Base-by-base conservation (phyloP, 1,140 invertebrate genomes). In the Sarcophaga bullata region DNA sequence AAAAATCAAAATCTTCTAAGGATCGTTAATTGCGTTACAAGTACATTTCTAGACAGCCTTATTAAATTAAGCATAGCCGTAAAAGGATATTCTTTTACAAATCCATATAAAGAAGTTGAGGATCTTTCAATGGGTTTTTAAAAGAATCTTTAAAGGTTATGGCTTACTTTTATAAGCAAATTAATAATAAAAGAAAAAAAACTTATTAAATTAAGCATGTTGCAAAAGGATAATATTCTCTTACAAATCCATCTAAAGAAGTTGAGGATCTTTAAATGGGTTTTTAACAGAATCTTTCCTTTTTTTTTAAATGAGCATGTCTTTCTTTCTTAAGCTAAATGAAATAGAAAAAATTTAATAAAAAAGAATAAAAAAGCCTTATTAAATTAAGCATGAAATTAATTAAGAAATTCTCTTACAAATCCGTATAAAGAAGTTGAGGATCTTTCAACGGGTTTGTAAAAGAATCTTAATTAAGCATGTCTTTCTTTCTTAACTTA, bases 341-440 rank as follows among this genome's bases (percentile, higher is more conserved):
- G 25, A 37, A 37, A 37, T 37, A 37, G 25, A 37, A 37, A n/a
- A 37, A 37, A 4, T 37, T 37, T 37, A 37, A 37, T 37, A 37
- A 37, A 37, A 37, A 37, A 37, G 4, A 37, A 37, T 37, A 37
- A 37, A 37, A 37, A 37, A 37, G 25, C 25, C 25, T 37, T 37
- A 37, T 37, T 37, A 37, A 37, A 37, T 37, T 37, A 37, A 37
- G 25, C 25, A 37, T 37, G 25, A 1, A n/a, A n/a, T n/a, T n/a
- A n/a, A n/a, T n/a, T 4, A 37, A 19, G 5, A 19, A 19, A 25
- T 25, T 68, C 62, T 19, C 10, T 68, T 19, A 68, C 17, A 68
- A 68, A 68, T 68, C 62, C 62, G 17, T n/a, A 58, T n/a, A 68
- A 68, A 68, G 17, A 68, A 68, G 62, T 68, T 68, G 62, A 68